A percentile compares a stretch with the other conserved stretches of the same genome.
These are phyloP conservation scores for Morelia viridis DNA, from an alignment of 2,797 vertebrate genomes.

Conservation along the genomic window DNA sequence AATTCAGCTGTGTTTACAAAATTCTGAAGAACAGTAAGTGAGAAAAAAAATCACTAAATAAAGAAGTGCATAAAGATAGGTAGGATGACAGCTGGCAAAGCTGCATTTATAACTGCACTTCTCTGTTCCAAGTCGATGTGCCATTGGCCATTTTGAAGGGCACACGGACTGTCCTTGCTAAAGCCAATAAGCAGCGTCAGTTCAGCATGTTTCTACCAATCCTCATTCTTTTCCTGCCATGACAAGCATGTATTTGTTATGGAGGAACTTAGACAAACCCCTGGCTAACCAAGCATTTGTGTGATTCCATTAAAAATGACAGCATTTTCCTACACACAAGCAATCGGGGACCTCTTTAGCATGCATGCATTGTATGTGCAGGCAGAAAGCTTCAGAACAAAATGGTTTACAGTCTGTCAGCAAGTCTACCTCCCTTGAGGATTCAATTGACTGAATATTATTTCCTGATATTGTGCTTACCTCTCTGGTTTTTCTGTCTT, in stretches of 20 bases:
- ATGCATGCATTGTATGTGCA: not conserved
- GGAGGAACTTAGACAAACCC: slow-evolving; percentile 10
- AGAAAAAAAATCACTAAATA: not conserved
- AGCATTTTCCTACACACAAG: slow-evolving; percentile 34
- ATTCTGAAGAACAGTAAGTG: not conserved
- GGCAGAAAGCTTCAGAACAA: slow-evolving; percentile 8
- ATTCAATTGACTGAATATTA: slow-evolving; percentile 33
- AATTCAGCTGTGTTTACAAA: slow-evolving; percentile 22
- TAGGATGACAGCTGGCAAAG: not conserved
- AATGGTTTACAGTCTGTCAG: slow-evolving; percentile 6
- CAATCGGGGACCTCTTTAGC: slow-evolving; percentile 9
- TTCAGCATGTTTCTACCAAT: not conserved
- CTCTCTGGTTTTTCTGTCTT: slow-evolving; percentile 24
- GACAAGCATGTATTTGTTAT: not conserved
- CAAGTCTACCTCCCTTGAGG: not conserved
- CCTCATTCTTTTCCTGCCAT: not conserved
- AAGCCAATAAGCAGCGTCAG: not conserved
- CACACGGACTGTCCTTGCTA: not conserved
- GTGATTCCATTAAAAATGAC: slow-evolving; percentile 29
- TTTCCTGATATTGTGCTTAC: slow-evolving; percentile 28
- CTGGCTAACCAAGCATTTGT: slow-evolving; percentile 30
- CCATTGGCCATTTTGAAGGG: not conserved
- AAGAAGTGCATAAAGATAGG: not conserved
- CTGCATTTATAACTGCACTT: not conserved
- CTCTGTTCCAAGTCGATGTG: not conserved